These are phyloP conservation scores for Caranx ignobilis DNA, from an alignment of 2,113 vertebrate species.

Conservation along the genomic window DNA sequence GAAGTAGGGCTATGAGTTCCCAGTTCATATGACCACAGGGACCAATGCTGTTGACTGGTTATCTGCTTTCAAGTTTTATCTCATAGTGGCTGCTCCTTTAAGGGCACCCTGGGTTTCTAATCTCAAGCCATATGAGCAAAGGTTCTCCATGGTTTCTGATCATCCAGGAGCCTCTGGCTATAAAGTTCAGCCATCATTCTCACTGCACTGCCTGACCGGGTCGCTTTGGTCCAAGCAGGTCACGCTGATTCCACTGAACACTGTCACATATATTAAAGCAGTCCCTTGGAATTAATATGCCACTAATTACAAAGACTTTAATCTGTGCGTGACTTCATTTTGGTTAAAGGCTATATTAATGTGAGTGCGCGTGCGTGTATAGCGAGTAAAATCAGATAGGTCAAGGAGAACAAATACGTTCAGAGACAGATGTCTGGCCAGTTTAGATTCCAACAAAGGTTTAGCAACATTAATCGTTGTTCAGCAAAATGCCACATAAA, in stretches of 20 bases:
- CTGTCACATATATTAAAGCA: constrained; percentile 67
- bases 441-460: constrained; percentile 46
- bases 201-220: constrained; percentile 16
- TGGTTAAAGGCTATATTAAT: constrained; percentile 48
- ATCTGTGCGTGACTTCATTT: constrained; percentile 48
- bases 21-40: background rate
- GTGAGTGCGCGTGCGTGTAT: constrained; percentile 35
- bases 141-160: constrained; percentile 28
- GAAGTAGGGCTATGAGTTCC: background rate
- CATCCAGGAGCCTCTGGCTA: constrained; percentile 47
- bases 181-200: constrained; percentile 37
- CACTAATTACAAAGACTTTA: constrained; percentile 61
- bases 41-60: background rate
- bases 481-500: background rate
- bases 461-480: constrained; percentile 26
- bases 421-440: constrained; percentile 28
- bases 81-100: constrained; percentile 12
- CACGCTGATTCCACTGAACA: constrained; percentile 55
- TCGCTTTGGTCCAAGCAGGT: constrained; percentile 27
- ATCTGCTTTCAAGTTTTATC: background rate
- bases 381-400: constrained; percentile 52
- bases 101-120: constrained; percentile 21
- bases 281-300: constrained; percentile 47
- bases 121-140: constrained; percentile 28
- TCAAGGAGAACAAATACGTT: constrained; percentile 73